These are phyloP conservation scores for Catamblyrhynchus diadema DNA, from an alignment of 2,797 vertebrate genomes.

Conservation along the genomic window DNA sequence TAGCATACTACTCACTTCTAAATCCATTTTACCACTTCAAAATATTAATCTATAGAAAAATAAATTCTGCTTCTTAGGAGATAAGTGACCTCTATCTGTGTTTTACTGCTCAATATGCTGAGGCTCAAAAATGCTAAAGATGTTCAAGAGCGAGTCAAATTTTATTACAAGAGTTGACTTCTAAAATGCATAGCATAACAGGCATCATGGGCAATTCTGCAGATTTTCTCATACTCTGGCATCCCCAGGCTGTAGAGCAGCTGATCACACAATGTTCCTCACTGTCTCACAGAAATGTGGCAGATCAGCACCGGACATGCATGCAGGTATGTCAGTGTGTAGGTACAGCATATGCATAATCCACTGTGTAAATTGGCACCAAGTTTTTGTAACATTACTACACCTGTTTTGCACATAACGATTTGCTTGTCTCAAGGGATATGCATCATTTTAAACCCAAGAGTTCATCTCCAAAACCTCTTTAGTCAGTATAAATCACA, in stretches of 20 bases:
- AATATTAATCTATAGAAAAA: neutral
- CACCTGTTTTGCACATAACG: neutral
- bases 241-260: neutral
- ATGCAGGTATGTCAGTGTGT: fast-evolving
- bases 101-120: neutral
- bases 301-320: neutral
- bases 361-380: neutral
- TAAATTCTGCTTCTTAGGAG: neutral
- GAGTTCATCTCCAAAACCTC: neutral
- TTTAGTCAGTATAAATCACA: neutral
- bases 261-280: fast-evolving
- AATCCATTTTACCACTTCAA: neutral
- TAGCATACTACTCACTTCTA: neutral
- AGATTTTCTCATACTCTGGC: neutral
- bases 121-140: neutral
- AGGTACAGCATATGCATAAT: neutral
- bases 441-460: neutral
- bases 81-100: neutral
- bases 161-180: neutral
- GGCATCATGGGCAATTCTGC: neutral
- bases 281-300: neutral
- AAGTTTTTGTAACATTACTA: neutral
- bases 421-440: neutral
- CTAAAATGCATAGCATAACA: neutral
- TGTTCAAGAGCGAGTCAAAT: fast-evolving